phyloP scores from a whole-genome alignment of 2,797 vertebrate species.

The Mormyrops boulengeri region DNA sequence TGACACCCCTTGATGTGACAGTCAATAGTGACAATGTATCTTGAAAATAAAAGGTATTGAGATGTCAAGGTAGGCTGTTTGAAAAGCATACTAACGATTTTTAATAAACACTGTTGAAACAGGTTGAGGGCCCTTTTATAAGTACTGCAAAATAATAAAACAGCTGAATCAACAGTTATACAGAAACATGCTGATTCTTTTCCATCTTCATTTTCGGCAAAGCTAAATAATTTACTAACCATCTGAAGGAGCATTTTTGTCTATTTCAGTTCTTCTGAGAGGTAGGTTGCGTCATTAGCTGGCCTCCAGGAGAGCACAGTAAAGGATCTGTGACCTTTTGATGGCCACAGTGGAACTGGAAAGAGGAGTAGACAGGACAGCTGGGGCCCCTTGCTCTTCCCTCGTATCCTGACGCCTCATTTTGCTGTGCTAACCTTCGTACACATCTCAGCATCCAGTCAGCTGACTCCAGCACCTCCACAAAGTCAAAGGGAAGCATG shows the following conservation, averaged over 20 bases:
- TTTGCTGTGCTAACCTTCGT: neutral
- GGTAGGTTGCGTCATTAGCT: neutral
- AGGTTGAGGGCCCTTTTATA: neutral
- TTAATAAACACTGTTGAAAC: neutral
- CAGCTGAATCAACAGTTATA: neutral
- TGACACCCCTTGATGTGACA: conserved; percentile 51
- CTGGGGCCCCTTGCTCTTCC: neutral
- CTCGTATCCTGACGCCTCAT: neutral
- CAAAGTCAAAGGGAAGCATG: neutral
- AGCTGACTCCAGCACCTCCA: neutral
- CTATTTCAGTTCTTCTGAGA: neutral
- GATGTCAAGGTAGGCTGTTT: neutral
- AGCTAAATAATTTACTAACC: neutral
- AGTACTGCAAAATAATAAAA: neutral
- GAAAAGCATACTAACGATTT: neutral
- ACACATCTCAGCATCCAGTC: neutral
- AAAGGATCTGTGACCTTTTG: neutral
- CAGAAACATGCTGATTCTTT: neutral
- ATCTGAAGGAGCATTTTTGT: neutral
- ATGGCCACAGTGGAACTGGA: neutral
- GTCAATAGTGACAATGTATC: conserved; percentile 59
- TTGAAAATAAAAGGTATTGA: conserved; percentile 48
- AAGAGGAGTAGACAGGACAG: neutral
- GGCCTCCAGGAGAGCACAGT: neutral
- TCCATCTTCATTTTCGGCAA: neutral